Evolutionary conservation across 2,797 vertebrate genomes (phyloP).

Genomic region (Toxotes lorentzi): DNA sequence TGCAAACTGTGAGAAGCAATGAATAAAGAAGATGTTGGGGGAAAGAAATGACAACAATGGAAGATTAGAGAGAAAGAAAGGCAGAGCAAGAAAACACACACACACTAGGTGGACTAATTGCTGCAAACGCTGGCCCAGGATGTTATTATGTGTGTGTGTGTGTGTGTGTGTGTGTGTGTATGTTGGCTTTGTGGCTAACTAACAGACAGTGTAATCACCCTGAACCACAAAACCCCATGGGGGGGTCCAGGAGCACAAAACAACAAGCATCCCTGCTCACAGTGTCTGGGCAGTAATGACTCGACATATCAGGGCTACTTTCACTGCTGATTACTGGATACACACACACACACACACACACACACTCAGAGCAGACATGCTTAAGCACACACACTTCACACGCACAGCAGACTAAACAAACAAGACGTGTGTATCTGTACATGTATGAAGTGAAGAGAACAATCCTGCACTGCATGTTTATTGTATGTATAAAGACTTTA

Average conservation of each 20-base stretch:
- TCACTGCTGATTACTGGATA: conserved; percentile 66
- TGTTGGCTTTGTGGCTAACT: conserved; percentile 75
- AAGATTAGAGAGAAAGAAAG: neutral
- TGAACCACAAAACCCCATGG: conserved; percentile 61
- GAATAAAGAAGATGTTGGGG: neutral
- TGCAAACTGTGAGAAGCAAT: neutral
- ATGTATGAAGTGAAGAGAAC: conserved; percentile 1
- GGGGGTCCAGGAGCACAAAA: conserved; percentile 50
- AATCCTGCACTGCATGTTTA: neutral
- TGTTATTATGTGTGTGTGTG: conserved; percentile 51
- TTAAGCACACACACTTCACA: conserved; percentile 17
- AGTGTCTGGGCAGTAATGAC: conserved; percentile 67
- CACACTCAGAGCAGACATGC: conserved; percentile 49
- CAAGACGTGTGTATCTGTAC: neutral
- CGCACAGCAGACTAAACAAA: conserved; percentile 59
- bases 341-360: conserved; percentile 34
- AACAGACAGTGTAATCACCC: conserved; percentile 79
- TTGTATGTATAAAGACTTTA: neutral
- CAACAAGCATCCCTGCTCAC: conserved; percentile 38
- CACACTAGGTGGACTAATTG: conserved; percentile 55
- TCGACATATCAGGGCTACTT: conserved; percentile 60
- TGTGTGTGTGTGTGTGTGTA: conserved; percentile 16
- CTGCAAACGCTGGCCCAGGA: conserved; percentile 45
- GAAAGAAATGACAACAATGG: neutral
- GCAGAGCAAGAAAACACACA: neutral